Evolutionary conservation across 2,888 invertebrate genomes (phyloP).

Genomic region (Latrodectus hesperus): DNA sequence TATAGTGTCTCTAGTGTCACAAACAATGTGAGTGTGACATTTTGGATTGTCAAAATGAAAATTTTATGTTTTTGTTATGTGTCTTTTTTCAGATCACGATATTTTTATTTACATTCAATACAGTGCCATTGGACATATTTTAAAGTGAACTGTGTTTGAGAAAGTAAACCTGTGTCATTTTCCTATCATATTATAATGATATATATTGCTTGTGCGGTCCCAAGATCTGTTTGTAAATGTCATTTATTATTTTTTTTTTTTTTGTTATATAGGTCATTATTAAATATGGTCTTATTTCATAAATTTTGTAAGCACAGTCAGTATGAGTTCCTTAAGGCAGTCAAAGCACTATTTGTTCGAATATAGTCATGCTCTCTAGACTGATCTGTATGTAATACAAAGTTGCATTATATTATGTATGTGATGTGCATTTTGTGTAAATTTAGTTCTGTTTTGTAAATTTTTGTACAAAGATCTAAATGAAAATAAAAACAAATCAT

Average conservation of each 20-base stretch:
- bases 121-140: constrained; percentile 68
- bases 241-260: constrained; percentile 21
- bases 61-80: constrained; percentile 54
- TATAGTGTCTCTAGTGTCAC: constrained; percentile 64
- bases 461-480: constrained; percentile 64
- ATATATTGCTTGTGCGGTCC: constrained; percentile 47
- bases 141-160: constrained; percentile 45
- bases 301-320: constrained; percentile 65
- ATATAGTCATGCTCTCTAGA: constrained; percentile 60
- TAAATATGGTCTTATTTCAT: constrained; percentile 47
- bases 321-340: constrained; percentile 64
- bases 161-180: constrained; percentile 42
- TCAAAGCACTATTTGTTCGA: constrained; percentile 59
- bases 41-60: constrained; percentile 52
- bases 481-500: constrained; percentile 50
- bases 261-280: constrained; percentile 48
- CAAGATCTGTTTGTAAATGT: constrained; percentile 49
- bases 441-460: constrained; percentile 67
- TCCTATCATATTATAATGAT: constrained; percentile 44
- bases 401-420: constrained; percentile 32
- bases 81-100: constrained; percentile 53
- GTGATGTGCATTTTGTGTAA: constrained; percentile 60
- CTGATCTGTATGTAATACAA: constrained; percentile 55
- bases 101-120: constrained; percentile 65
- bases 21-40: constrained; percentile 64